Conservation (phyloP, 2,888 invertebrate species). For the Dryomyza anilis region DNA sequence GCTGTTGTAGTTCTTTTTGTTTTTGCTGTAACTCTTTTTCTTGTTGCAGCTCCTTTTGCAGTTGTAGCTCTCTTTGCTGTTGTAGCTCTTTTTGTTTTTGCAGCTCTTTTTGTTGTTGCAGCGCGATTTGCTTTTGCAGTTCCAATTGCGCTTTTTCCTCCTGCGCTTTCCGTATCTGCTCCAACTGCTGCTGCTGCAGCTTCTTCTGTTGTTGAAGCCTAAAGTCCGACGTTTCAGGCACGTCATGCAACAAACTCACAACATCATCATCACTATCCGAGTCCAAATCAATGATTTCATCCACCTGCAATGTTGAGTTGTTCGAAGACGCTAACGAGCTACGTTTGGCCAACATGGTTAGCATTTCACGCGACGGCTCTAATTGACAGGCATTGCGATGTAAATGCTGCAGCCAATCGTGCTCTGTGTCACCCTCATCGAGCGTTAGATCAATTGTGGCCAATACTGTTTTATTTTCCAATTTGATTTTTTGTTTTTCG, state of each 20-base stretch:
- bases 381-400: conserved; percentile 12
- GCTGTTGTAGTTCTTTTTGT: too few species aligned
- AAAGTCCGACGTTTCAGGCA: too few species aligned
- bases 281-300: conserved; percentile 29
- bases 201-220: too few species aligned
- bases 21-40: too few species aligned
- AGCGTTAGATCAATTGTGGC: conserved; percentile 27
- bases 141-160: not conserved
- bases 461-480: conserved; percentile 18
- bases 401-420: conserved; percentile 15
- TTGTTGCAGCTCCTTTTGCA: too few species aligned
- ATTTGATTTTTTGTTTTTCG: conserved; percentile 20
- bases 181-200: too few species aligned
- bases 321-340: not conserved
- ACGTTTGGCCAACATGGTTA: not conserved
- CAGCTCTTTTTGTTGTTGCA: not conserved
- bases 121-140: not conserved
- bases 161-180: too few species aligned
- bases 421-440: conserved; percentile 36
- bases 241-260: not conserved
- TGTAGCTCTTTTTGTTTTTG: not conserved
- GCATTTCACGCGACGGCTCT: not conserved
- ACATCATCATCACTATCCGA: conserved; percentile 30
- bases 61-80: too few species aligned
- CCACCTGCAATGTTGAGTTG: too few species aligned